Evolutionary conservation across 92 coral and sea anemone species (phyloP), one percentile per base, ranked within the genome.

Genomic region (Epizoanthus stellaris): DNA sequence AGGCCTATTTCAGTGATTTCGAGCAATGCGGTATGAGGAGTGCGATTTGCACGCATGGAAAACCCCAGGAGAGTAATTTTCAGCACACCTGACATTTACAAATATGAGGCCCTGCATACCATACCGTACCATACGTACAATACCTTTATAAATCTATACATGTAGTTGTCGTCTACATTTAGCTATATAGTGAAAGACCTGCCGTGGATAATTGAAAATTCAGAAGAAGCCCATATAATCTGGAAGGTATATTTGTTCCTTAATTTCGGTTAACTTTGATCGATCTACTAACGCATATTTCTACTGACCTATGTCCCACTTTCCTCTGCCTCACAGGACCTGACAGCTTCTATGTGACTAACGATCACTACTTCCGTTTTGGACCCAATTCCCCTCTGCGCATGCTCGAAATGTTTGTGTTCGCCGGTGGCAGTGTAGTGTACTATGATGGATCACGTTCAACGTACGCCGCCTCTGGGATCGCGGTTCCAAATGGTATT

Each of bases 281-380:
- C 7, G 6, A 70, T 36, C 49, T n/a, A 30, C 36, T 30, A 30
- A 49, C 9, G 47, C 75, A 47, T 36, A 6, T 16, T 40, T 69
- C 47, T 1, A 73, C 1, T 71, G 3, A 12, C n/a, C 17, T 13
- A 19, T 23, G 15, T 9, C 1, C 1, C 19, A 9, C 4, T 19
- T 14, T 11, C 8, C 5, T 20, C 52, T 73, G 54, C 53, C 39
- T 87, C 39, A 52, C 72, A 95, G 98, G 98, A 71, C 98, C 91
- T 9, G 91, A 94, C 17, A 88, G 89, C 61, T 95, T 95, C 89
- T 95, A 92, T 61, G 94, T 92, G 58, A 92, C 98, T 45, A 95
- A 95, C 74, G 98, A 95, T 80, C 90, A 85, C 45, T 95, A 88
- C 75, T 88, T 88, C 93, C 95, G 88, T 67, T 81, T 49, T 76